A percentile compares a stretch with the other conserved stretches of the same genome.
phyloP scores from a whole-genome alignment of 2,888 invertebrate genomes.

The Acholoe squamosa region DNA sequence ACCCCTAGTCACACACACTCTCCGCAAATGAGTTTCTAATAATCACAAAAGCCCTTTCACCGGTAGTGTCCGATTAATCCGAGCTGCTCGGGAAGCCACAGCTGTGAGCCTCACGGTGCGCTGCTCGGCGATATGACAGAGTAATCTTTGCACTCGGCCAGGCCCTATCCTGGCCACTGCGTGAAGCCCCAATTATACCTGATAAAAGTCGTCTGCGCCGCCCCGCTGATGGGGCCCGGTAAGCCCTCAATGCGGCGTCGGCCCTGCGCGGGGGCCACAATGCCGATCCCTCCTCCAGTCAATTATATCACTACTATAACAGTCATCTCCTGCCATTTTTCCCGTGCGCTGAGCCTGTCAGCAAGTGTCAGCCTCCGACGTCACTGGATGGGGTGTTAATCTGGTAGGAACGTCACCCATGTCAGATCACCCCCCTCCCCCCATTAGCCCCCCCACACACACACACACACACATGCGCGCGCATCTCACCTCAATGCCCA shows the following conservation, averaged over 20 bases:
- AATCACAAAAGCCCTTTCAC: constrained; percentile 61
- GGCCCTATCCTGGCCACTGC: background rate
- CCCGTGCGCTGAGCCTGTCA: background rate
- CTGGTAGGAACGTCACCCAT: background rate
- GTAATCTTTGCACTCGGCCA: constrained; percentile 61
- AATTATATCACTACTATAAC: constrained; percentile 60
- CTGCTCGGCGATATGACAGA: constrained; percentile 46
- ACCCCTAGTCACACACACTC: constrained; percentile 25
- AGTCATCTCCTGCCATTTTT: constrained; percentile 53
- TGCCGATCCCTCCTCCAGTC: constrained; percentile 50
- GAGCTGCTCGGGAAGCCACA: constrained; percentile 39
- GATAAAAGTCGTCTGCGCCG: constrained; percentile 22
- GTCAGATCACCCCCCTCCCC: background rate
- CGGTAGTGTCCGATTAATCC: constrained; percentile 57
- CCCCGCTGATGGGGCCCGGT: background rate
- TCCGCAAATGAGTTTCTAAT: constrained; percentile 58
- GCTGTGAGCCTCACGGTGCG: background rate
- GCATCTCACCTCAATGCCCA: no score
- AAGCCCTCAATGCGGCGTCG: constrained; percentile 1
- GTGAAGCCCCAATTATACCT: constrained; percentile 43
- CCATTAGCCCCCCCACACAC: background rate
- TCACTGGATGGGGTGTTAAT: background rate
- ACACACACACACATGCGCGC: no score
- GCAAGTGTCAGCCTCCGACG: background rate
- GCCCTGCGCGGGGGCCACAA: constrained; percentile 17